Evolutionary conservation across 2,888 invertebrate genomes (phyloP).

Genomic region (Drosophila leonis): DNA sequence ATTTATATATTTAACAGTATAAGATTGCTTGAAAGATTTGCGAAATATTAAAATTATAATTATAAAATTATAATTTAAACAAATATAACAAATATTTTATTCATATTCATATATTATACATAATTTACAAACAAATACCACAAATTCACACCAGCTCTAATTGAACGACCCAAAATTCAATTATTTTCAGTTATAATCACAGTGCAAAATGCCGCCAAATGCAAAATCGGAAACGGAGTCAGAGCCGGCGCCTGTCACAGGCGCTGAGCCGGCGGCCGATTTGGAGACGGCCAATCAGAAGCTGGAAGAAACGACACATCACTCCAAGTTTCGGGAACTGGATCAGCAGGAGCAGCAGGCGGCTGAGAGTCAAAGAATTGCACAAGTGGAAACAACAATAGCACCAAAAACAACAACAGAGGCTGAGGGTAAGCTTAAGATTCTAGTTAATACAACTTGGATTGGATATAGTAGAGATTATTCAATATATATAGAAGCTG

Average conservation of each 20-base stretch:
- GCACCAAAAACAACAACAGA: constrained; percentile 79
- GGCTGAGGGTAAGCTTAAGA: constrained; percentile 69
- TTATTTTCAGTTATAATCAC: constrained; percentile 50
- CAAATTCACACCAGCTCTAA: too few relatives aligned
- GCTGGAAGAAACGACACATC: constrained; percentile 80
- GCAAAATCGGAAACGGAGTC: constrained; percentile 76
- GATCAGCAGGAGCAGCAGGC: constrained; percentile 66
- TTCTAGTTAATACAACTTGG: fast-evolving
- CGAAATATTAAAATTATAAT: too few relatives aligned
- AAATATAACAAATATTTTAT: too few relatives aligned
- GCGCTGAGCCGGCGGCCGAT: constrained; percentile 66
- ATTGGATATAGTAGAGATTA: not conserved
- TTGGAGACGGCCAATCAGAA: constrained; percentile 79
- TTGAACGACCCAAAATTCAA: not conserved
- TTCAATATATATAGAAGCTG: constrained; percentile 52
- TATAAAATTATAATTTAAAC: too few relatives aligned
- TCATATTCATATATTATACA: too few relatives aligned
- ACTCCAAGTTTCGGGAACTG: constrained; percentile 75
- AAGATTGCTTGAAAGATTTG: not conserved
- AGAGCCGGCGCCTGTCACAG: constrained; percentile 71
- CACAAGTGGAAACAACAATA: constrained; percentile 75
- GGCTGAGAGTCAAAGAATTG: constrained; percentile 79
- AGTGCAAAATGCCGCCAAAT: constrained; percentile 84
- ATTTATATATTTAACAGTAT: not conserved
- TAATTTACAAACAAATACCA: too few relatives aligned